Evolutionary conservation across 1,140 invertebrate species (phyloP), one percentile per base, ranked within the genome.

Genomic region (Zaprionus ghesquierei): DNA sequence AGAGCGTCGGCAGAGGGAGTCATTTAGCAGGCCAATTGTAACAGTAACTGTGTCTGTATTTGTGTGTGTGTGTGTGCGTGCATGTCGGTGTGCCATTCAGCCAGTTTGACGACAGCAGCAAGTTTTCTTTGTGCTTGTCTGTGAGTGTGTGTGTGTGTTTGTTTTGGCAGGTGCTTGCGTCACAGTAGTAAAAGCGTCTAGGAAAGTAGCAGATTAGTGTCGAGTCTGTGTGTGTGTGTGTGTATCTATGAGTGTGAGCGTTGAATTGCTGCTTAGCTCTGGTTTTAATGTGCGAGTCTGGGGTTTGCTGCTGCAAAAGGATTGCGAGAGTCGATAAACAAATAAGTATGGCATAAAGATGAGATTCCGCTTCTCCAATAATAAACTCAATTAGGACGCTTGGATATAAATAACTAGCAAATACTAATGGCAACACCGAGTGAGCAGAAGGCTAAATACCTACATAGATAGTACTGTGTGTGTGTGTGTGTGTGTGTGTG

Each of bases 11-110:
- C 20, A 33, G 15, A 51, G 35, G 50, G 20, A 77, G 50, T 75
- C 79, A 86, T 86, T 86, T 82, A 86, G 82, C 84, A 87, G 79
- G 82, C 82, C 81, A 86, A 86, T 86, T 87, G 81, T 86, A 66
- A 60, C 35, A 60, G 69, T 49, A 33, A 63, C 60, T 70, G 20
- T 70, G 50, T 62, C 56, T 35, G 49, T 54, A 59, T 41, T 13
- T 65, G 25, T 46, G 68, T 58, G 50, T 51, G 18, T 63, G 27
- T 58, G 33, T 62, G 41, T 38, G 60, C 78, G 65, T 79, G 65
- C 41, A 65, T 81, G 68, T 65, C 75, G 71, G 63, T 69, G 66
- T 65, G 79, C 59, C 82, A 87, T 87, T 85, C 82, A 87, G 82
- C 82, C 84, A 89, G 82, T 87, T 87, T 89, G 82, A 89, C 84